Percentiles rank a stretch among this genome's conserved stretches.
Conservation (phyloP, 2,888 invertebrate genomes). For the Acanthopleura granulata region DNA sequence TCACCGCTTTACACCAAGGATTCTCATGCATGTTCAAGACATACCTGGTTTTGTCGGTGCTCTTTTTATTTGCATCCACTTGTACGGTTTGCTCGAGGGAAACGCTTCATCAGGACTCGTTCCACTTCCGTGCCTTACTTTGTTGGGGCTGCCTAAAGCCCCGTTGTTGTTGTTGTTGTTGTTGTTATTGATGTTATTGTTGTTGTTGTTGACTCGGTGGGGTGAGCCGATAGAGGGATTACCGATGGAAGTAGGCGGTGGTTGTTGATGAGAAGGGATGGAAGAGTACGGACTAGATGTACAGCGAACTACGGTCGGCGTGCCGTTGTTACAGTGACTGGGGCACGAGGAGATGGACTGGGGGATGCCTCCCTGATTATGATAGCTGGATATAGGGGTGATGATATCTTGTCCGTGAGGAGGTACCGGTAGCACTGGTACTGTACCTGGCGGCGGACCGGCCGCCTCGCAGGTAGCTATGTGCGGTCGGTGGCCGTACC, state of each 20-base stretch:
- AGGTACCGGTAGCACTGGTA: neutral
- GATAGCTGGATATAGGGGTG: slow-evolving; percentile 2
- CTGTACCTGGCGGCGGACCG: slow-evolving; percentile 3
- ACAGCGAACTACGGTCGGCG: neutral
- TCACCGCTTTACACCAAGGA: no score
- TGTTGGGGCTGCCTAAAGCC: neutral
- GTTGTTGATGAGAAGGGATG: slow-evolving; percentile 14
- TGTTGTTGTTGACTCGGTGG: slow-evolving; percentile 10
- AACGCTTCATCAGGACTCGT: slow-evolving; percentile 22
- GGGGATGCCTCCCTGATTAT: slow-evolving; percentile 2
- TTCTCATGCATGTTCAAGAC: neutral
- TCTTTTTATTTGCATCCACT: slow-evolving; percentile 99
- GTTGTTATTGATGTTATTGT: slow-evolving; percentile 9
- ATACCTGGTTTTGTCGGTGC: slow-evolving; percentile 88
- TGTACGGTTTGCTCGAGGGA: slow-evolving; percentile 77
- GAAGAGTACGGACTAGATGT: slow-evolving; percentile 14
- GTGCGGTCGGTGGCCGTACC: neutral
- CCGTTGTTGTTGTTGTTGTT: slow-evolving; percentile 9
- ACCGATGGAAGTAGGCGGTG: slow-evolving; percentile 2
- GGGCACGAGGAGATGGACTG: slow-evolving; percentile 12
- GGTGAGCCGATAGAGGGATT: neutral
- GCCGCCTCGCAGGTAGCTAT: slow-evolving; percentile 14
- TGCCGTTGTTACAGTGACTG: slow-evolving; percentile 5
- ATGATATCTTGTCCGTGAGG: slow-evolving; percentile 18
- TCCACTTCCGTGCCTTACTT: slow-evolving; percentile 11